phyloP scores from a whole-genome alignment of 2,888 invertebrate genomes.

The Xestobium rufovillosum region DNA sequence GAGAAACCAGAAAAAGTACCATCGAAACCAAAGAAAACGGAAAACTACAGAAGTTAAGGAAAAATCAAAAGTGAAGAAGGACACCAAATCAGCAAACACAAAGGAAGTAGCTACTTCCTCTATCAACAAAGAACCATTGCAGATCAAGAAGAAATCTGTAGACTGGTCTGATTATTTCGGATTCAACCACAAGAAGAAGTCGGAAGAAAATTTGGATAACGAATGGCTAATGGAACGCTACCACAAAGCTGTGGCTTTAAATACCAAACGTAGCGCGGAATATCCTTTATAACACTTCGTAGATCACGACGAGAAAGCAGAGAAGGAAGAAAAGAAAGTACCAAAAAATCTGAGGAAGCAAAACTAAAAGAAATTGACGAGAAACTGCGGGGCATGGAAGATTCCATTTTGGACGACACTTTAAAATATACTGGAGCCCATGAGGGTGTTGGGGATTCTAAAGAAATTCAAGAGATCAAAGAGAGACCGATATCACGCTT shows the following conservation, averaged over 20 bases:
- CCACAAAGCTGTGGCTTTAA: conserved; percentile 44
- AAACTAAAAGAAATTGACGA: conserved; percentile 65
- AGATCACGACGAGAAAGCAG: too few relatives aligned
- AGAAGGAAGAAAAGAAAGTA: conserved; percentile 42
- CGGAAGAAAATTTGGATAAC: conserved; percentile 47
- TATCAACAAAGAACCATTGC: conserved; percentile 41
- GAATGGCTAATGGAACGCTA: conserved; percentile 53
- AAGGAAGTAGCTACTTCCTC: conserved; percentile 38
- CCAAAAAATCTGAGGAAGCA: conserved; percentile 43
- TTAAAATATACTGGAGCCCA: conserved; percentile 64
- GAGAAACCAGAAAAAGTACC: conserved; percentile 19
- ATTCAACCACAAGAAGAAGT: conserved; percentile 68
- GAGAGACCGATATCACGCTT: conserved; percentile 65
- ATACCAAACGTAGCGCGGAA: conserved; percentile 35
- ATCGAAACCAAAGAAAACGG: conserved; percentile 16
- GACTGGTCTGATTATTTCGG: conserved; percentile 87
- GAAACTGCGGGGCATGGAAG: conserved; percentile 68
- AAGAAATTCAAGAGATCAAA: conserved; percentile 64
- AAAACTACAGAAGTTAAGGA: conserved; percentile 16
- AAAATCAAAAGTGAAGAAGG: conserved; percentile 15
- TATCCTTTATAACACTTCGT: conserved; percentile 33
- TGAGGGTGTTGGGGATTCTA: conserved; percentile 52
- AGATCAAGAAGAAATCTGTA: conserved; percentile 69
- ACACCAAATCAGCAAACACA: conserved; percentile 26
- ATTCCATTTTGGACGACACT: conserved; percentile 70